These are phyloP conservation scores for Ips typographus DNA, from an alignment of 1,140 invertebrate species.

Conservation along the genomic window DNA sequence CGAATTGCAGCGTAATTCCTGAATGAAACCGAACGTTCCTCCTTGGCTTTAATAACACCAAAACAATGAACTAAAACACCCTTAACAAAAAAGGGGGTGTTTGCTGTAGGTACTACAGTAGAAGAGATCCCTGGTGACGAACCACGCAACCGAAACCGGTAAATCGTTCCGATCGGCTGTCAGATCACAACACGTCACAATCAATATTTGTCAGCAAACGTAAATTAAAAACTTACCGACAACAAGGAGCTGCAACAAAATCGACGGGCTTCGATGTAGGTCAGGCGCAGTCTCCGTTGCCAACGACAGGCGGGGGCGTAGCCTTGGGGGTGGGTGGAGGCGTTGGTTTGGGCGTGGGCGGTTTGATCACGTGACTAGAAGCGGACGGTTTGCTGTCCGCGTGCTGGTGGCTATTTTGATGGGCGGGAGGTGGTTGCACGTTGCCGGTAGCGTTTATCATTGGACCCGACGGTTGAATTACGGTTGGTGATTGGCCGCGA, in stretches of 20 bases:
- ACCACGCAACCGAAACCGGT: neutral
- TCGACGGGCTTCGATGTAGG: constrained; percentile 45
- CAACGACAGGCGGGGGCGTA: constrained; percentile 33
- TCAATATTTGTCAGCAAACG: neutral
- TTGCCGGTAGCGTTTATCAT: constrained; percentile 44
- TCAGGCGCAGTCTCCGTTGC: constrained; percentile 50
- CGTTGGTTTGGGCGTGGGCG: constrained; percentile 41
- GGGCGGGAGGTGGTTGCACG: constrained; percentile 39
- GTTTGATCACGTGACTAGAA: constrained; percentile 30
- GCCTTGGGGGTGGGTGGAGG: constrained; percentile 37
- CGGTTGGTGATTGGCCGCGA: constrained; percentile 41
- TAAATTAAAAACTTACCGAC: constrained; percentile 43
- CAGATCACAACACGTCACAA: neutral
- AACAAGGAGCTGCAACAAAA: constrained; percentile 36
- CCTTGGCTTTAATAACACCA: too few species aligned
- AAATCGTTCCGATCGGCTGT: neutral
- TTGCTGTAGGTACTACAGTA: too few species aligned
- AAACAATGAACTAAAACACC: too few species aligned
- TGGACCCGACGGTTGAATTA: constrained; percentile 50
- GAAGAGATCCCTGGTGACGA: neutral
- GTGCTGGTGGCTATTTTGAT: constrained; percentile 23
- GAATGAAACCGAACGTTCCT: too few species aligned
- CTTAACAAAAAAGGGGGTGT: too few species aligned
- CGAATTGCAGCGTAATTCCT: too few species aligned
- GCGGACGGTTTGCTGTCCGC: neutral